Conservation (phyloP, 2,888 invertebrate genomes). For the Orchesellides sinensis region DNA sequence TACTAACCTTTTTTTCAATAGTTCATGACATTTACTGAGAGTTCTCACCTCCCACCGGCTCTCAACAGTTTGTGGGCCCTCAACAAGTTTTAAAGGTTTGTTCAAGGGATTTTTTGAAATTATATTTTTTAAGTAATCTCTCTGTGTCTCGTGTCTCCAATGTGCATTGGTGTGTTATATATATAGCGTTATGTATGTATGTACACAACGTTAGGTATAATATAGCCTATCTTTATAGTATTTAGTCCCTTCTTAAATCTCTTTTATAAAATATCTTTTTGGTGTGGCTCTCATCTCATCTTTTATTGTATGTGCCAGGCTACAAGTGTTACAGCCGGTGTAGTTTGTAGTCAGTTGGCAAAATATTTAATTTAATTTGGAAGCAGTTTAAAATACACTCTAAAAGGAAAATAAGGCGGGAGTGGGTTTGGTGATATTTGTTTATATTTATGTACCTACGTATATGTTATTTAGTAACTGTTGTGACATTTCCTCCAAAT, state of each 20-base stretch:
- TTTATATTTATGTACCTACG: too few relatives aligned
- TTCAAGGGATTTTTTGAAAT: conserved; percentile 64
- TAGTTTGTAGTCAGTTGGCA: too few relatives aligned
- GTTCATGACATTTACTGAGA: conserved; percentile 61
- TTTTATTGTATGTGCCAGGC: conserved; percentile 52
- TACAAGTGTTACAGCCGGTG: conserved; percentile 64
- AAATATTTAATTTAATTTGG: too few relatives aligned
- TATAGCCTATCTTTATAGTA: conserved; percentile 14
- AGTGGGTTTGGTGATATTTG: too few relatives aligned
- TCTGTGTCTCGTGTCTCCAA: conserved; percentile 58
- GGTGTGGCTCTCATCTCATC: conserved; percentile 50
- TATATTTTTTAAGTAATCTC: conserved; percentile 28
- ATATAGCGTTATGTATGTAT: conserved; percentile 27
- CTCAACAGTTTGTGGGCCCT: conserved; percentile 42
- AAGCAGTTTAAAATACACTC: too few relatives aligned
- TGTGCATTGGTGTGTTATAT: conserved; percentile 36
- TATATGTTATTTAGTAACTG: too few relatives aligned
- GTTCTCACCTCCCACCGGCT: conserved; percentile 55
- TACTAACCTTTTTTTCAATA: conserved; percentile 54
- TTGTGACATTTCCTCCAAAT: too few relatives aligned
- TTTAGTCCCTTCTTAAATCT: conserved; percentile 47
- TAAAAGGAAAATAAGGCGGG: too few relatives aligned
- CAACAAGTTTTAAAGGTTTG: conserved; percentile 65
- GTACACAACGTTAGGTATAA: neutral
- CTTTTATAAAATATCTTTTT: too few relatives aligned